These are phyloP conservation scores for Pegoplata infirma DNA, from an alignment of 2,888 invertebrate genomes.

Conservation along the genomic window DNA sequence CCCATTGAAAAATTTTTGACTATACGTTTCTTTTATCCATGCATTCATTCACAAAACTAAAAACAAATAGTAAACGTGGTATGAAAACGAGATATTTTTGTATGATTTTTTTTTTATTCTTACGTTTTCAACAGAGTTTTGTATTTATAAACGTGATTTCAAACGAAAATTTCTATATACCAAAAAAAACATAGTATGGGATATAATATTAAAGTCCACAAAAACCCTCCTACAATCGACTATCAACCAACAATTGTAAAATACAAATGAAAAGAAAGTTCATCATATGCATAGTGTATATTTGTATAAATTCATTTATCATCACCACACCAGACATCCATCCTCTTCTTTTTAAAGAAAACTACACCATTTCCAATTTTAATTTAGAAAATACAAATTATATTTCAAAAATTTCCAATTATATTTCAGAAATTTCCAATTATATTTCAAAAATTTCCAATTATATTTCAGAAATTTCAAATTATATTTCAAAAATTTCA, in stretches of 20 bases:
- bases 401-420: too few relatives aligned
- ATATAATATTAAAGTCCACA: background rate
- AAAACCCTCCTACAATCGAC: background rate
- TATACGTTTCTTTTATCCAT: too few relatives aligned
- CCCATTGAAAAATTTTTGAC: slow-evolving; percentile 19
- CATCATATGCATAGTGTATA: slow-evolving; percentile 8
- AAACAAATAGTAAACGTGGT: slow-evolving; percentile 49
- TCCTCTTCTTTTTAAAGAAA: too few relatives aligned
- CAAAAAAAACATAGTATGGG: background rate
- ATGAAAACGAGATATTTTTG: slow-evolving; percentile 35
- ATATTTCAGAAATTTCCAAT: too few relatives aligned
- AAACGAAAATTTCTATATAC: background rate
- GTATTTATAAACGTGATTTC: background rate
- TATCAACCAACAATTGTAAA: background rate
- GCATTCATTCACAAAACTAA: slow-evolving; percentile 55
- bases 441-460: too few relatives aligned
- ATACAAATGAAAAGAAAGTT: slow-evolving; percentile 14
- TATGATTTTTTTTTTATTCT: background rate
- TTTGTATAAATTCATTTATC: slow-evolving; percentile 44
- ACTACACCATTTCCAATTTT: too few relatives aligned
- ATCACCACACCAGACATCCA: slow-evolving; percentile 27
- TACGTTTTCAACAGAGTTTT: background rate
- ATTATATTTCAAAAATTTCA: too few relatives aligned
- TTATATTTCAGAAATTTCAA: too few relatives aligned
- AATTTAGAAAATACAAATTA: too few relatives aligned